Conservation (phyloP, 92 coral and sea anemone species). For the Epizoanthus ramosus region DNA sequence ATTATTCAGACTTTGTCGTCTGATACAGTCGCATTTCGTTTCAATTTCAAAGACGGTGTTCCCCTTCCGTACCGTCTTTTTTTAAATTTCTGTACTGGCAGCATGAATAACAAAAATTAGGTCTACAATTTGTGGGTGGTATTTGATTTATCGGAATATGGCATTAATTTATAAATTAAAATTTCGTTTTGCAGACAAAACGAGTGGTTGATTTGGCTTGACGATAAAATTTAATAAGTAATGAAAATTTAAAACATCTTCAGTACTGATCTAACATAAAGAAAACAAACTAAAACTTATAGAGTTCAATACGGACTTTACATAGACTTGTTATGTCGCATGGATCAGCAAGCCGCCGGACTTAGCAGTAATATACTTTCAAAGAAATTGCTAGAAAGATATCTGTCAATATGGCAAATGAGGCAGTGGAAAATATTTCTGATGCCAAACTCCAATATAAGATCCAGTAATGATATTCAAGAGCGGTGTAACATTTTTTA, state of each 20-base stretch:
- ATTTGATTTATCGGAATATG: not conserved
- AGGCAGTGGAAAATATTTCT: not conserved
- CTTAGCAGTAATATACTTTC: no score
- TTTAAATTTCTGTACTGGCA: not conserved
- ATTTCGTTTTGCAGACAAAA: slow-evolving; percentile 20
- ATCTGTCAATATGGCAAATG: no score
- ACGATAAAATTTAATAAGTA: not conserved
- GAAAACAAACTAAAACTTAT: not conserved
- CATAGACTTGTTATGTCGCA: no score
- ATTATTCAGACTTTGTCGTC: not conserved
- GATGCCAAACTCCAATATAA: not conserved
- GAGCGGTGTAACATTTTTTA: not conserved
- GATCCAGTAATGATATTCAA: not conserved
- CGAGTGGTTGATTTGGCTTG: not conserved
- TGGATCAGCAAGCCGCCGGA: no score
- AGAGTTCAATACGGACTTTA: no score
- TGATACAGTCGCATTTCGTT: slow-evolving; percentile 13
- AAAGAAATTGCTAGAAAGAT: no score
- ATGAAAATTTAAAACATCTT: not conserved
- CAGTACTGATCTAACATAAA: not conserved
- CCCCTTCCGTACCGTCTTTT: not conserved
- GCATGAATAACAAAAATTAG: not conserved
- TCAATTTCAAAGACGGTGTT: not conserved
- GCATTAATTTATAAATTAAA: not conserved
- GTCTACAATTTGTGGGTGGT: not conserved